Evolutionary conservation across 2,888 invertebrate species (phyloP).

Genomic region (Anoncus sp.): DNA sequence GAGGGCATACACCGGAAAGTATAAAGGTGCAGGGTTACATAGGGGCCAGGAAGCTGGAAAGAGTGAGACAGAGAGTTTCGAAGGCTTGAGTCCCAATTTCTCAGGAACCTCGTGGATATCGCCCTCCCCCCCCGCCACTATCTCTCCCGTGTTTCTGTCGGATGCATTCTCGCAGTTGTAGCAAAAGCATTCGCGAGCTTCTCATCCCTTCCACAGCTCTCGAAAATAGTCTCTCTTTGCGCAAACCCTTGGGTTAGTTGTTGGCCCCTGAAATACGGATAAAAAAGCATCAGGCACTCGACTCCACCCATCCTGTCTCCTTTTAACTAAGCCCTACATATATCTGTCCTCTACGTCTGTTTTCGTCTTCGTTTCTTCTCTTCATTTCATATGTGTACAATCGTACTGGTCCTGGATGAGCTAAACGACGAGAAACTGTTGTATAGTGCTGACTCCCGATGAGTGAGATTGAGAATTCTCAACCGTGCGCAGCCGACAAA

Average conservation of each 20-base stretch:
- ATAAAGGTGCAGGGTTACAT: slow-evolving; percentile 58
- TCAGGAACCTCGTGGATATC: slow-evolving; percentile 57
- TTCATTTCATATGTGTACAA: slow-evolving; percentile 31
- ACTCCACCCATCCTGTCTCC: slow-evolving; percentile 11
- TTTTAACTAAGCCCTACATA: neutral
- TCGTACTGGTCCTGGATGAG: slow-evolving; percentile 22
- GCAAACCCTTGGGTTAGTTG: slow-evolving; percentile 52
- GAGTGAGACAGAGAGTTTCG: slow-evolving; percentile 66
- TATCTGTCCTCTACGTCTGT: slow-evolving; percentile 8
- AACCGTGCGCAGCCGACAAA: slow-evolving; percentile 48
- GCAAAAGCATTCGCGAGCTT: slow-evolving; percentile 56
- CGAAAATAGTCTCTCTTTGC: slow-evolving; percentile 18
- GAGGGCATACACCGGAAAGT: slow-evolving; percentile 58
- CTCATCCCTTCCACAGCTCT: neutral
- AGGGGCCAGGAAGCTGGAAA: slow-evolving; percentile 59
- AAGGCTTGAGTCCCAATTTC: slow-evolving; percentile 73
- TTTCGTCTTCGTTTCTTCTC: slow-evolving; percentile 27
- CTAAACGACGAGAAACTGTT: slow-evolving; percentile 34
- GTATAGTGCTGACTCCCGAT: slow-evolving; percentile 39
- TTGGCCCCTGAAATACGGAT: slow-evolving; percentile 57
- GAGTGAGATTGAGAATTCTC: slow-evolving; percentile 29
- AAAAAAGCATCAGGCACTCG: slow-evolving; percentile 35
- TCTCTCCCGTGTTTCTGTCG: slow-evolving; percentile 71
- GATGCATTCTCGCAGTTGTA: slow-evolving; percentile 70
- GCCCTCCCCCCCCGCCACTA: slow-evolving; percentile 12